These are phyloP conservation scores for Percopsis omiscomaycus DNA, from an alignment of 2,797 vertebrate genomes.

Conservation along the genomic window DNA sequence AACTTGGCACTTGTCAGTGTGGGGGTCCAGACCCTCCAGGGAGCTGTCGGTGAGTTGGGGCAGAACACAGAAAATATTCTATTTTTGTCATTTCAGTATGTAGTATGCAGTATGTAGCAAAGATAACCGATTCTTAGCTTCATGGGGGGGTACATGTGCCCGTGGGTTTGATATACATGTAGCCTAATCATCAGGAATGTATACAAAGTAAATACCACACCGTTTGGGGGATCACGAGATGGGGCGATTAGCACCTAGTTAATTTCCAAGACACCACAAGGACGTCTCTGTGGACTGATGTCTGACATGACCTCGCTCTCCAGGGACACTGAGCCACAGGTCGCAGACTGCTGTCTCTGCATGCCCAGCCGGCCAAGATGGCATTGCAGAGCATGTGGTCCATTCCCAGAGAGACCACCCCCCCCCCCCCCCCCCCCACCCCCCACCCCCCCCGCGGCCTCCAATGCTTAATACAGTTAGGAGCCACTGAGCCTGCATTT, in stretches of 20 bases:
- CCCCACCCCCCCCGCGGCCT: background rate
- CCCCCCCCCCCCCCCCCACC: background rate
- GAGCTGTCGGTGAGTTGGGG: no score
- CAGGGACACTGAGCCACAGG: constrained; percentile 50
- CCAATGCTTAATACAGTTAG: constrained; percentile 18
- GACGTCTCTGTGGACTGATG: constrained; percentile 23
- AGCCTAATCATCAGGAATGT: background rate
- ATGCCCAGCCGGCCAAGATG: constrained; percentile 31
- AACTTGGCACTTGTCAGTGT: no score
- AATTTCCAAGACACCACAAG: background rate
- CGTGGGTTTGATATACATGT: no score
- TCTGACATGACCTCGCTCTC: constrained; percentile 46
- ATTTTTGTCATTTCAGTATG: no score
- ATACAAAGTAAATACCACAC: background rate
- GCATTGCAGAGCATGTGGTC: constrained; percentile 43
- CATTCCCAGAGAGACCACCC: constrained; percentile 16
- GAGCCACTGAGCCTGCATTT: constrained; percentile 4
- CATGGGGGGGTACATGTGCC: no score
- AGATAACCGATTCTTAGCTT: no score
- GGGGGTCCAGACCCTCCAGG: no score
- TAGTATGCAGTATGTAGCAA: no score
- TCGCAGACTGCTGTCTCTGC: constrained; percentile 33
- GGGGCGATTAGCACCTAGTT: constrained; percentile 1
- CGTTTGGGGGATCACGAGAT: constrained; percentile 17
- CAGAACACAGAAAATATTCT: no score